These are phyloP conservation scores for Pammene fasciana DNA, from an alignment of 2,888 invertebrate species.

Conservation along the genomic window DNA sequence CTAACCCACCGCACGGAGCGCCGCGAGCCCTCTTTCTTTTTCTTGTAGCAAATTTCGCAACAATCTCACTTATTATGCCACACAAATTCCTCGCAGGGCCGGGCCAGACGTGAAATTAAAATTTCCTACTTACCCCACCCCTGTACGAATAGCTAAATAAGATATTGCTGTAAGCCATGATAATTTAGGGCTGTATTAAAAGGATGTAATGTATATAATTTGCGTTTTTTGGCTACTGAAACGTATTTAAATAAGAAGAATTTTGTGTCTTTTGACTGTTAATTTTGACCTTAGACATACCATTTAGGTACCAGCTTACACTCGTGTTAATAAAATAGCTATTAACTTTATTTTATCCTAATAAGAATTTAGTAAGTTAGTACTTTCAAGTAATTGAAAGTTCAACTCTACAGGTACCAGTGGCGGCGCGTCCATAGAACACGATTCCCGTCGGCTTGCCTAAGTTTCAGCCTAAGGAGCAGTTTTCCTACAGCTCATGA, in stretches of 20 bases:
- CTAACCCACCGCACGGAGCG: conserved; percentile 51
- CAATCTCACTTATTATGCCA: conserved; percentile 84
- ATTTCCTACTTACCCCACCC: conserved; percentile 79
- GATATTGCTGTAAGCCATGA: conserved; percentile 56
- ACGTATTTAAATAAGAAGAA: not conserved
- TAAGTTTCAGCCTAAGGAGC: too few species aligned
- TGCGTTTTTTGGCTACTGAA: not conserved
- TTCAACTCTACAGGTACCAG: too few species aligned
- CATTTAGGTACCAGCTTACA: too few species aligned
- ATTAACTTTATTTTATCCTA: too few species aligned
- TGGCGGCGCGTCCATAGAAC: too few species aligned
- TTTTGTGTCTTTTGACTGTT: not conserved
- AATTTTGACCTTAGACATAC: too few species aligned
- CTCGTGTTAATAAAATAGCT: too few species aligned
- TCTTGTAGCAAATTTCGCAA: conserved; percentile 84
- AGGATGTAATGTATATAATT: not conserved
- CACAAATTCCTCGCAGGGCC: conserved; percentile 81
- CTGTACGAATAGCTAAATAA: conserved; percentile 78
- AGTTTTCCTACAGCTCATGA: too few species aligned
- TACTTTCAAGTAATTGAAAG: too few species aligned
- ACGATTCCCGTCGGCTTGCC: too few species aligned
- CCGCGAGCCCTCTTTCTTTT: conserved; percentile 81
- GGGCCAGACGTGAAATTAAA: conserved; percentile 81
- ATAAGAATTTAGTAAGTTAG: too few species aligned
- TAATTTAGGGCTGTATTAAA: conserved; percentile 23